Evolutionary conservation across 2,113 vertebrate genomes (phyloP), one percentile per base, ranked within the genome.

Genomic region (Montifringilla adamsi): DNA sequence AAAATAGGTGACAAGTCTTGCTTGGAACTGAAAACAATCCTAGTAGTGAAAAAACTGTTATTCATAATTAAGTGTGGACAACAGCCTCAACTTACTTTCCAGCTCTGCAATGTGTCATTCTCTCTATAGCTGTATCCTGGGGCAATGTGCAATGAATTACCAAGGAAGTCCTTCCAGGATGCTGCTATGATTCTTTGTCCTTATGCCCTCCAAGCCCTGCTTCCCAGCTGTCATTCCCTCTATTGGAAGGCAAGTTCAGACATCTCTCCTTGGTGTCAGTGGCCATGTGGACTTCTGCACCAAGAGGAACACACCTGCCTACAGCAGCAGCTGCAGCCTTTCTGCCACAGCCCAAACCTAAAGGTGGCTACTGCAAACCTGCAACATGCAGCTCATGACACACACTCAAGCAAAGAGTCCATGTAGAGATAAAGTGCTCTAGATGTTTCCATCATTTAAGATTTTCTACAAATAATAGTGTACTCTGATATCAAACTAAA

Each of bases 291-390:
- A 22, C 33, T 64, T 18, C 39, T 64, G 44, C 44, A 56, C 23
- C 41, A n/a, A n/a, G 58, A 39, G 46, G 23, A 84, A 47, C 31
- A 27, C 9, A 44, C 12, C 35, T 43, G 37, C 55, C 56, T 7
- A 9, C 35, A 33, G 37, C 2, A 4, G 39, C 0, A 0, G 28
- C 3, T 31, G 35, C 46, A 70, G 52, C 52, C 63, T 50, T 76
- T 75, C 33, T 0, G 0, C 31, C n/a, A 17, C 2, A 13, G 58
- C 41, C 47, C 52, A 63, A 52, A 27, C 12, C 14, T 10, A 22
- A 12, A 67, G 37, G 7, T 11, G 39, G 41, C 35, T 66, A 3
- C 72, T 50, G 37, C 7, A 6, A 52, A 28, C 37, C 52, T 58
- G 16, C 44, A 18, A 24, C 1, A 2, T 3, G 8, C 66, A 56